phyloP scores from a whole-genome alignment of 2,797 vertebrate genomes.

The Pseudomugil gertrudae region DNA sequence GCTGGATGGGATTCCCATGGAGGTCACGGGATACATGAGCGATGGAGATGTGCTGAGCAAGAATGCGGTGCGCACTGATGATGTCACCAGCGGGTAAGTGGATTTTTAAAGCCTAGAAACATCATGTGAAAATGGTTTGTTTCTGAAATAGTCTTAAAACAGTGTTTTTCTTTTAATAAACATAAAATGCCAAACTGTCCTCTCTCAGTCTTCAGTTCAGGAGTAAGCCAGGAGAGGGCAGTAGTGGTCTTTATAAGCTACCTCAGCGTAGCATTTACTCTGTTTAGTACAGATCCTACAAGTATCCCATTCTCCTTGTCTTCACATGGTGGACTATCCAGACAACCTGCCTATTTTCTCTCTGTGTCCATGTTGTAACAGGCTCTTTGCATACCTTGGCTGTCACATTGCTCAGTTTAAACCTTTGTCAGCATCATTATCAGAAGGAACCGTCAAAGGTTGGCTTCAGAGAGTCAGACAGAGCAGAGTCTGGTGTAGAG shows the following conservation, averaged over 20 bases:
- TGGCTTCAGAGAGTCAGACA: conserved; percentile 15
- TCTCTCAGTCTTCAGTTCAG: background rate
- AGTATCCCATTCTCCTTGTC: conserved; percentile 22
- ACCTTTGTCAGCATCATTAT: conserved; percentile 56
- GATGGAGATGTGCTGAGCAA: conserved; percentile 95
- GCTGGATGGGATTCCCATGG: conserved; percentile 86
- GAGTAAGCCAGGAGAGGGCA: conserved; percentile 62
- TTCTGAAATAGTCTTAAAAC: background rate
- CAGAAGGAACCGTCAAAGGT: conserved; percentile 44
- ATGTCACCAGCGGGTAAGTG: conserved; percentile 93
- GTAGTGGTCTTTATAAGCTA: conserved; percentile 19
- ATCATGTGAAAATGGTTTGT: background rate
- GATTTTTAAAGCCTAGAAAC: background rate
- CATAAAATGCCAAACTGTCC: background rate
- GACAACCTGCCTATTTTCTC: conserved; percentile 56
- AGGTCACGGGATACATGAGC: conserved; percentile 95
- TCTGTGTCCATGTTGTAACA: conserved; percentile 55
- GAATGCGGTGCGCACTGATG: conserved; percentile 88
- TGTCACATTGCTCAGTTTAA: conserved; percentile 60
- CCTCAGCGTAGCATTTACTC: conserved; percentile 9
- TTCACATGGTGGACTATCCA: conserved; percentile 9
- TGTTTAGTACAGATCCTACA: conserved; percentile 23
- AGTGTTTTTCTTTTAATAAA: background rate
- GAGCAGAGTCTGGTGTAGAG: conserved; percentile 2
- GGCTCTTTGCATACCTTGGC: conserved; percentile 59